Evolutionary conservation across 2,797 vertebrate genomes (phyloP), one percentile per base, ranked within the genome.

Genomic region (Botia almorhae): DNA sequence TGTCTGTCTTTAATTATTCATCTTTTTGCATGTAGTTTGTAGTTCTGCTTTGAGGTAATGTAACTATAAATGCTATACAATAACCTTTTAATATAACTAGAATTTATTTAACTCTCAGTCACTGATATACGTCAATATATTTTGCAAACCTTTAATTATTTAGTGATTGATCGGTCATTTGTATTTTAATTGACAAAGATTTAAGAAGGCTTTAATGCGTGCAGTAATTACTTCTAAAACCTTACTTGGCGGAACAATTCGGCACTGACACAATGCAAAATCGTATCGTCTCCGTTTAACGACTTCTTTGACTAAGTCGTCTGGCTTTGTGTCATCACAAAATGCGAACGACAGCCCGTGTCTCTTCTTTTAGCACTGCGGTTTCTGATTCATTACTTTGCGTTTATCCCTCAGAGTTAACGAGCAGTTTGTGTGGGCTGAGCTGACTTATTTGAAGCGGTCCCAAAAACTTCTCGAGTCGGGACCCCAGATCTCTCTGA

Each of bases 401-500:
- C 17, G 55, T 63, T 78, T 26, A 29, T 36, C 55, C 56, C 56
- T 61, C 43, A 21, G 12, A 58, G 51, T 46, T 58, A 78, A 48
- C 43, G 48, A 64, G 69, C 19, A n/a, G 64, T 71, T 43, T 33
- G n/a, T 53, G 67, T 46, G 67, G 39, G 55, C 53, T 69, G 63
- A 65, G 17, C n/a, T 14, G 17, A 76, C 69, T 69, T 72, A 55
- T 80, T 74, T 64, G 78, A 86, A 56, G 64, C 75, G 70, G 76
- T 74, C 63, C 74, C 70, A 51, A 71, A 63, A 73, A 64, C 43
- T 67, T 46, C 69, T 84, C 69, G 46, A 77, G 43, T 63, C 71
- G 82, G 75, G 81, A 83, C 69, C 81, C 74, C 78, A 67, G 79
- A 81, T 79, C 83, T 86, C 78, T 55, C 73, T 36, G 83, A 84